Conservation (phyloP, 2,888 invertebrate species). For the Dryadula phaetusa region DNA sequence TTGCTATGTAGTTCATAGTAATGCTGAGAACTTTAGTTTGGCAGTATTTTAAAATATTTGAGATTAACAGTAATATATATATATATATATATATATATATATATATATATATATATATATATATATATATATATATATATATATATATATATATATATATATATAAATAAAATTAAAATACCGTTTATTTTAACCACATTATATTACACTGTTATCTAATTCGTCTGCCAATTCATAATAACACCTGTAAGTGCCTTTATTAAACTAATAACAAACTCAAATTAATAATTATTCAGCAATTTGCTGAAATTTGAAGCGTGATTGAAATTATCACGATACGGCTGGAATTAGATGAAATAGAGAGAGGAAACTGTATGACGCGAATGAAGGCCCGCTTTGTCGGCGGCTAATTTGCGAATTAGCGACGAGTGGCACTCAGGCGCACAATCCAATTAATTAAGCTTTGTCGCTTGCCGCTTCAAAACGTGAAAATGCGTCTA, state of each 20-base stretch:
- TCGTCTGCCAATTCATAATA: background rate
- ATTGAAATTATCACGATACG: slow-evolving; percentile 44
- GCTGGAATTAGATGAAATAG: slow-evolving; percentile 64
- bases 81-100: too few relatives aligned
- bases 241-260: background rate
- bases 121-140: too few relatives aligned
- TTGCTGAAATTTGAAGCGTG: slow-evolving; percentile 36
- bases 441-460: slow-evolving; percentile 76
- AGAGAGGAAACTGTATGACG: slow-evolving; percentile 64
- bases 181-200: background rate
- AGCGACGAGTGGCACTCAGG: slow-evolving; percentile 72
- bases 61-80: too few relatives aligned
- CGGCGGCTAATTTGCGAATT: slow-evolving; percentile 75
- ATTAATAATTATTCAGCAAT: slow-evolving; percentile 26
- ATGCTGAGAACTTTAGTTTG: background rate
- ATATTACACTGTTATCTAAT: background rate
- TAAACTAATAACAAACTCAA: slow-evolving; percentile 5
- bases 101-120: background rate
- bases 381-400: slow-evolving; percentile 69
- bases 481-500: slow-evolving; percentile 28
- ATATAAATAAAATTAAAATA: background rate
- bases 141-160: too few relatives aligned
- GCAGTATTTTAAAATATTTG: too few relatives aligned
- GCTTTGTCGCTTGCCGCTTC: slow-evolving; percentile 60
- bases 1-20: slow-evolving; percentile 47